Evolutionary conservation across 2,113 vertebrate species (phyloP).

Genomic region (Axis porcinus): DNA sequence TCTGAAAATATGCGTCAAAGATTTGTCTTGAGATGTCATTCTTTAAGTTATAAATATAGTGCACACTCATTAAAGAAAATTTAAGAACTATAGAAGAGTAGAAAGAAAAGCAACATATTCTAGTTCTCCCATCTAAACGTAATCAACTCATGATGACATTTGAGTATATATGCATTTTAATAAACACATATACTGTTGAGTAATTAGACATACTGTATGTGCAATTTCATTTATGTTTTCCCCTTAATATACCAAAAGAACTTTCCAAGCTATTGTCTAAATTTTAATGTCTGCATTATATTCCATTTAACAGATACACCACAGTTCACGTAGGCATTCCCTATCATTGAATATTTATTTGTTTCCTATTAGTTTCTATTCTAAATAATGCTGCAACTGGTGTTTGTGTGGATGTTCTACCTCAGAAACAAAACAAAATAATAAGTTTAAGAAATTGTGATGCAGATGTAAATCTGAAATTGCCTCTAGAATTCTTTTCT

Average conservation of each 20-base stretch:
- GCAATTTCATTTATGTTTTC: neutral
- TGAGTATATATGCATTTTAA: neutral
- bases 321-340: neutral
- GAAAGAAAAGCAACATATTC: neutral
- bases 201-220: neutral
- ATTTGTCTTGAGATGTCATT: neutral
- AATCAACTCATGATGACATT: neutral
- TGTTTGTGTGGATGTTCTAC: neutral
- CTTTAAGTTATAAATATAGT: neutral
- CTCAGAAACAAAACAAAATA: neutral
- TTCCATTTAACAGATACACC: neutral
- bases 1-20: neutral
- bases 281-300: neutral
- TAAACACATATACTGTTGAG: neutral
- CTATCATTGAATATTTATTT: neutral
- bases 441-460: neutral
- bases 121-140: neutral
- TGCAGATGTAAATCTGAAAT: neutral
- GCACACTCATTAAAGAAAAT: neutral
- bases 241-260: neutral
- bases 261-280: neutral
- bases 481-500: neutral
- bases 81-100: neutral
- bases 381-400: neutral
- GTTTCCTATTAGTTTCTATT: neutral